Evolutionary conservation across 1,140 invertebrate species (phyloP), one percentile per base, ranked within the genome.

Genomic region (Conus betulinus): DNA sequence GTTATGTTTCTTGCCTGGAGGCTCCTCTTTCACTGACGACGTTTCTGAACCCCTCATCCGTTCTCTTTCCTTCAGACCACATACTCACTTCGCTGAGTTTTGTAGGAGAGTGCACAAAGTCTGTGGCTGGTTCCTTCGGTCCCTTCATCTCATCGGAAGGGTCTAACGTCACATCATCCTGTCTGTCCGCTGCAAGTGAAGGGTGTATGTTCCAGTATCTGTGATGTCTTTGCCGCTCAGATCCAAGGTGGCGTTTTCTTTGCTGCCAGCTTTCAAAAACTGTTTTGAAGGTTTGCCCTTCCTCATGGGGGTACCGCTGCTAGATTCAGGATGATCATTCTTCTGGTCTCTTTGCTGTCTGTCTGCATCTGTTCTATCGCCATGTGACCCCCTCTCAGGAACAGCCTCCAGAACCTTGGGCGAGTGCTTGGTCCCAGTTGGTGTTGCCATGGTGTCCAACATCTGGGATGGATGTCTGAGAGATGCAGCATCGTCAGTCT

Each of bases 31-130:
- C 55, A 67, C 53, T 51, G 85, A 83, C 57, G 90, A 90, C 5
- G 76, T 55, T 25, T 91, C 90, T 39, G 90, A 91, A 91, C 52
- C 90, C 90, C 79, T 91, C 90, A 57, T 91, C 90, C 71, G 88
- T 91, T 83, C 82, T 89, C 13, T 86, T 76, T 20, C 90, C 87
- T 55, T 89, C 89, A 25, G 90, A 87, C n/a, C 55, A 11, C 15
- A 63, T 25, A 20, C 52, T 84, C 10, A 51, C 51, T 17, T 81
- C 79, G 25, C 79, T 81, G 27, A 81, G 79, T 53, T 51, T 53
- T 20, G 82, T 84, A 10, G 82, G 82, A 25, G 82, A 84, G 13
- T 25, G 57, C 55, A 84, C 82, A 25, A 52, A 11, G 27, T 84
- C 82, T 78, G 76, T 25, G 27, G 8, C 57, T 60, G 57, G 15